Base-by-base conservation (phyloP, 2,113 vertebrate species). In the Lates calcarifer region DNA sequence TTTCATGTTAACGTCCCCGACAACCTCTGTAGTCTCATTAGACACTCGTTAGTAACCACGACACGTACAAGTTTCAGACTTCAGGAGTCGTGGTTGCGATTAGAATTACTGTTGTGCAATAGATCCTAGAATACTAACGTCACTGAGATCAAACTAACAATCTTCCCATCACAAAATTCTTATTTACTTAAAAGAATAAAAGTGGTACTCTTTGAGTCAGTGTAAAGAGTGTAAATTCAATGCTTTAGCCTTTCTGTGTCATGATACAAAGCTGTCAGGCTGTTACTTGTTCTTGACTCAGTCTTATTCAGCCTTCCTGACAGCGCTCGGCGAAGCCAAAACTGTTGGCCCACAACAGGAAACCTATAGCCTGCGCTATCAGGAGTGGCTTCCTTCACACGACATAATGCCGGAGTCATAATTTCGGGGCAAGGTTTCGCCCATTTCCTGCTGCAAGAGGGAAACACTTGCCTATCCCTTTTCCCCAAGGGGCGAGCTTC, bases 401-500 rank as follows among this genome's bases (percentile, higher is more conserved):
- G 90, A 92, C 95, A 95, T 94, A 95, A 94, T 53, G 91, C 95
- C 94, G 94, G 92, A 95, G 96, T 96, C 96, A 94, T 96, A 94
- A 97, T 95, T 96, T 95, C 31, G 61, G 93, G 93, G 92, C 92
- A 84, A 92, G 95, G 95, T 92, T 96, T 97, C 95, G 95, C 96
- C 96, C 97, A 96, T 96, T 98, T 98, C 98, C 97, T 96, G 96
- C 88, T 79, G 88, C 92, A 93, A 94, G 91, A 94, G 95, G 94
- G 92, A 94, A 93, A 86, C 90, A 69, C 71, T 93, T 89, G 91
- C 93, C 95, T 92, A 87, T 94, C 93, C 93, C 85, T 66, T 63
- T 83, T 88, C 91, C 83, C 85, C 70, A 57, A 84, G 92, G 83
- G 88, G 87, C 87, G n/a, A n/a, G n/a, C n/a, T n/a, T 92, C 83